Evolutionary conservation across 2,113 vertebrate genomes (phyloP), one percentile per base, ranked within the genome.

Genomic region (Sinocyclocheilus anshuiensis): DNA sequence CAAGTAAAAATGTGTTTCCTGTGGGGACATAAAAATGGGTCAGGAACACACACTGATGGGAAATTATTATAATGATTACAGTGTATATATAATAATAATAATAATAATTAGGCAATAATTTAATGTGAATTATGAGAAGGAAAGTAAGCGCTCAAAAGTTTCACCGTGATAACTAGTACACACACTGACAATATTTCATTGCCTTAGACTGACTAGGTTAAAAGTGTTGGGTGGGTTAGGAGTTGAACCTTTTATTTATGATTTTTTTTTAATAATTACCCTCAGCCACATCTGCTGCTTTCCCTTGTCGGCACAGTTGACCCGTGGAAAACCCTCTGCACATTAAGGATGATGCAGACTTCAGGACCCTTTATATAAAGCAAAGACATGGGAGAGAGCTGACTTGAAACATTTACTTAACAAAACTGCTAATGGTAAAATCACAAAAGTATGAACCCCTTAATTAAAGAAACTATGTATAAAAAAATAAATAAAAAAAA

Each of bases 1-100:
- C 95, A 93, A 97, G 97, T 91, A 98, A 96, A 76, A 95, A 92
- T 89, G 93, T 93, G 86, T 94, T 91, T 92, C 96, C 97, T 98
- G 96, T 86, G 92, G 94, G 89, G 86, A 94, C 33, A 94, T 93
- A 89, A 88, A 91, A 83, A 90, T 84, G 59, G 90, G 83, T 87
- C 69, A 86, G 45, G 33, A 33, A 79, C 53, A 53, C 50, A 61
- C 33, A 59, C 29, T 24, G 6, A 76, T 76, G n/a, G 22, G 2
- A 75, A 81, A 63, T 20, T 3, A 39, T 20, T 59, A 42, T 76
- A 16, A 8, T 0, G n/a, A 85, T 88, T 78, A 94, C 94, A 12
- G 26, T 55, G 0, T 10, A 2, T 12, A 1, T 2, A 48, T 48
- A 33, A 33, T 33, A 33, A 33, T 48, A 33, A 33, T 33, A 33